Evolutionary conservation across 1,140 invertebrate genomes (phyloP).

Genomic region (Hypsibius dujardini): DNA sequence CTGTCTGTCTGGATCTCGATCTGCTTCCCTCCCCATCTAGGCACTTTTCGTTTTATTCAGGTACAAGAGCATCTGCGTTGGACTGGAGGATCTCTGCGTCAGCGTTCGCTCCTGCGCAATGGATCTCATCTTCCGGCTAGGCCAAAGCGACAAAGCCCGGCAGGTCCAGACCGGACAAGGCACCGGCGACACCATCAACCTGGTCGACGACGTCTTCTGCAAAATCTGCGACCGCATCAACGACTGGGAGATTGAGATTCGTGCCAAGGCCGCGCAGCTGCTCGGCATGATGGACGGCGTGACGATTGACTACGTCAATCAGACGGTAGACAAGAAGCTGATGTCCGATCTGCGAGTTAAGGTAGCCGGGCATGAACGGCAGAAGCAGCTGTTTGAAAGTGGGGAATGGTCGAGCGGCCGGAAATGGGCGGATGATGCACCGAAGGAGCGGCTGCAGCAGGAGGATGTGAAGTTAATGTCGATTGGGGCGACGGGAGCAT

Average conservation of each 20-base stretch:
- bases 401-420: conserved; percentile 79
- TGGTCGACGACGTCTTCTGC: conserved; percentile 90
- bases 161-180: neutral
- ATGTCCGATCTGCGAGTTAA: conserved; percentile 77
- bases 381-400: conserved; percentile 54
- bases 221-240: conserved; percentile 81
- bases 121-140: neutral
- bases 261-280: conserved; percentile 35
- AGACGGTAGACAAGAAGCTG: conserved; percentile 94
- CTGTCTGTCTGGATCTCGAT: neutral
- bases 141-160: neutral
- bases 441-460: conserved; percentile 54
- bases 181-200: conserved; percentile 38
- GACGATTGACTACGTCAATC: conserved; percentile 69
- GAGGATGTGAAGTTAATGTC: conserved; percentile 63
- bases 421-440: conserved; percentile 72
- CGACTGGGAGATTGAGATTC: conserved; percentile 36
- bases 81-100: neutral
- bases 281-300: conserved; percentile 71
- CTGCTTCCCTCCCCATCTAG: neutral
- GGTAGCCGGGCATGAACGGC: conserved; percentile 58
- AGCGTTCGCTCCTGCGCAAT: neutral
- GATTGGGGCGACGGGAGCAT: conserved; percentile 87
- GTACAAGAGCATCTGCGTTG: neutral
- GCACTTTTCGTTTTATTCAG: neutral